Conservation (phyloP, 2,797 vertebrate genomes). For the Pelobates cultripes region DNA sequence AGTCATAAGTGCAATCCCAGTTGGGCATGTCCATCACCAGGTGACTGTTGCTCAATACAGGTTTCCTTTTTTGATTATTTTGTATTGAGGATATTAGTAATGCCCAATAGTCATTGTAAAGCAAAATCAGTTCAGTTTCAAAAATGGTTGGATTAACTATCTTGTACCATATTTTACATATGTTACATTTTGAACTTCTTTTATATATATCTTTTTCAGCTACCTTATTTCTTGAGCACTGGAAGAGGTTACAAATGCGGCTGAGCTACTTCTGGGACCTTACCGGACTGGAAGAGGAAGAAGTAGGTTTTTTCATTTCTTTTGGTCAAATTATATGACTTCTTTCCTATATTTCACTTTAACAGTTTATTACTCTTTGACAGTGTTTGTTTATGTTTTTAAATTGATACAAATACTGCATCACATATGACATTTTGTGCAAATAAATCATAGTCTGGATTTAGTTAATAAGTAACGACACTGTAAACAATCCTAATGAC, state of each 20-base stretch:
- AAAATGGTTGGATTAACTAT: no score
- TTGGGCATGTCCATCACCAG: no score
- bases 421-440: not conserved
- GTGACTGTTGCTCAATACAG: no score
- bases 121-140: no score
- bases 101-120: no score
- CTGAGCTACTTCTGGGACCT: conserved; percentile 94
- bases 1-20: no score
- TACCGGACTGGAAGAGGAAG: conserved; percentile 91
- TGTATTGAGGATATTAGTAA: no score
- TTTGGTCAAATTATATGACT: not conserved
- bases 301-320: conserved; percentile 75
- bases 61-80: no score
- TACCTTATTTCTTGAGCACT: conserved; percentile 95
- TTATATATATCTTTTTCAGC: conserved; percentile 69
- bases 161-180: not conserved
- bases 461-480: no score
- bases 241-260: conserved; percentile 95
- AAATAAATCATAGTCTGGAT: no score
- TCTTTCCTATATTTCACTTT: no score
- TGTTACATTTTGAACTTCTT: not conserved
- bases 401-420: not conserved
- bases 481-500: no score
- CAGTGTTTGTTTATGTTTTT: not conserved
- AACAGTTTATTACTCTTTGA: not conserved